These are phyloP conservation scores for Acanthurus leucopareius DNA, from an alignment of 2,797 vertebrate genomes.

Conservation along the genomic window DNA sequence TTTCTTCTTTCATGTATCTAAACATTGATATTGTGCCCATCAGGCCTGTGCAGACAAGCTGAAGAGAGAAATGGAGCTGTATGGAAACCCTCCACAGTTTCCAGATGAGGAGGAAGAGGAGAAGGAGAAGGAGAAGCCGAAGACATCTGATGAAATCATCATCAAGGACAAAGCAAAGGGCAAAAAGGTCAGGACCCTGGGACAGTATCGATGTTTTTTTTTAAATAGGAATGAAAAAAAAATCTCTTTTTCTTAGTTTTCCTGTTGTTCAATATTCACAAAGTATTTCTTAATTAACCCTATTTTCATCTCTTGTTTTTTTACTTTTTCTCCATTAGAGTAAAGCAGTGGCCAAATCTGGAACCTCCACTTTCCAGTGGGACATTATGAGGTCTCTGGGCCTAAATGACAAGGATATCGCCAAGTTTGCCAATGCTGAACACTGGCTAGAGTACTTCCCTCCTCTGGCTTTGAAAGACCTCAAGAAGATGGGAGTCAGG, in stretches of 20 bases:
- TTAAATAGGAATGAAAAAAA: too few relatives aligned
- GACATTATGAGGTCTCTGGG: conserved; percentile 96
- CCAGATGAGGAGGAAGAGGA: conserved; percentile 93
- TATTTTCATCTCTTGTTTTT: background rate
- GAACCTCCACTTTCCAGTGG: conserved; percentile 94
- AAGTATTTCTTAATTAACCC: background rate
- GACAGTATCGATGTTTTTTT: background rate
- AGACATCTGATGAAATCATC: conserved; percentile 87
- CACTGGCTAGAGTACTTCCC: conserved; percentile 98
- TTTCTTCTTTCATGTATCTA: background rate
- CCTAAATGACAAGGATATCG: conserved; percentile 90
- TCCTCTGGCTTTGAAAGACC: conserved; percentile 92
- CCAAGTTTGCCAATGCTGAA: conserved; percentile 91
- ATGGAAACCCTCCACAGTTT: conserved; percentile 95
- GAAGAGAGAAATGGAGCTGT: conserved; percentile 97
- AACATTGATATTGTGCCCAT: conserved; percentile 6
- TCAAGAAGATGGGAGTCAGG: conserved; percentile 96
- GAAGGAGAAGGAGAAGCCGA: conserved; percentile 77
- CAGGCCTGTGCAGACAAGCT: conserved; percentile 99
- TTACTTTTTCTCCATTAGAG: conserved; percentile 85
- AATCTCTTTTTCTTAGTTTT: background rate
- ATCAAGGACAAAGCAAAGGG: conserved; percentile 98
- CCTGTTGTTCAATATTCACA: background rate
- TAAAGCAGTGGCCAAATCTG: conserved; percentile 94
- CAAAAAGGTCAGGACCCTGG: conserved; percentile 89